These are phyloP conservation scores for Cancer borealis DNA, from an alignment of 2,888 invertebrate genomes.

Conservation along the genomic window DNA sequence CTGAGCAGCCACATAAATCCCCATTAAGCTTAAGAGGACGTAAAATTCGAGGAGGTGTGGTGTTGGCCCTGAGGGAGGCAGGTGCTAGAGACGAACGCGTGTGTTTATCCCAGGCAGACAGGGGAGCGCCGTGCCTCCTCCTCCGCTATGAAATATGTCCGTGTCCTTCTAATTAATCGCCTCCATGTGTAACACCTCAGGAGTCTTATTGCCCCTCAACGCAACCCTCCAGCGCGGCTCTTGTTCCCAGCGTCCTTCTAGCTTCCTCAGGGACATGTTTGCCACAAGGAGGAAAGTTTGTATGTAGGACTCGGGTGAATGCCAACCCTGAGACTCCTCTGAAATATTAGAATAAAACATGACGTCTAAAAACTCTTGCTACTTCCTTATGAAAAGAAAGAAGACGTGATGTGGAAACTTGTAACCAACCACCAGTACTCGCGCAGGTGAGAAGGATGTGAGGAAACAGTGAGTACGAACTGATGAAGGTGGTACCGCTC, in stretches of 20 bases:
- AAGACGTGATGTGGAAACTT: not conserved
- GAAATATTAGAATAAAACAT: constrained; percentile 29
- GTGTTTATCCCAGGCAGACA: constrained; percentile 50
- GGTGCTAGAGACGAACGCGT: constrained; percentile 21
- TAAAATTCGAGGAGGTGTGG: constrained; percentile 25
- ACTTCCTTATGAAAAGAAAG: not conserved
- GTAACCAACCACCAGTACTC: not conserved
- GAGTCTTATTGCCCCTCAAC: constrained; percentile 28
- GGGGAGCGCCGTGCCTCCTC: constrained; percentile 4
- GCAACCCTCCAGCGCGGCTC: not conserved
- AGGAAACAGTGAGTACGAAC: not conserved
- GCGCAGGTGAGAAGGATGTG: not conserved
- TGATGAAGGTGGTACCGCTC: not conserved
- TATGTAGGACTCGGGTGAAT: not conserved
- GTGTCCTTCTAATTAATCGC: constrained; percentile 43
- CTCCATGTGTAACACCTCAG: constrained; percentile 49
- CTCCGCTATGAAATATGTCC: not conserved
- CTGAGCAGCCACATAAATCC: constrained; percentile 23
- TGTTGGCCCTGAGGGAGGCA: not conserved
- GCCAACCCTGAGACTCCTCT: not conserved
- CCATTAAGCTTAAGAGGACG: constrained; percentile 40
- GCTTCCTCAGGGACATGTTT: not conserved
- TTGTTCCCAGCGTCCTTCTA: not conserved
- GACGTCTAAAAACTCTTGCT: not conserved
- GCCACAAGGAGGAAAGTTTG: constrained; percentile 17